These are phyloP conservation scores for Microcebus griseorufus DNA, from an alignment of 2,113 vertebrate genomes.

Conservation along the genomic window DNA sequence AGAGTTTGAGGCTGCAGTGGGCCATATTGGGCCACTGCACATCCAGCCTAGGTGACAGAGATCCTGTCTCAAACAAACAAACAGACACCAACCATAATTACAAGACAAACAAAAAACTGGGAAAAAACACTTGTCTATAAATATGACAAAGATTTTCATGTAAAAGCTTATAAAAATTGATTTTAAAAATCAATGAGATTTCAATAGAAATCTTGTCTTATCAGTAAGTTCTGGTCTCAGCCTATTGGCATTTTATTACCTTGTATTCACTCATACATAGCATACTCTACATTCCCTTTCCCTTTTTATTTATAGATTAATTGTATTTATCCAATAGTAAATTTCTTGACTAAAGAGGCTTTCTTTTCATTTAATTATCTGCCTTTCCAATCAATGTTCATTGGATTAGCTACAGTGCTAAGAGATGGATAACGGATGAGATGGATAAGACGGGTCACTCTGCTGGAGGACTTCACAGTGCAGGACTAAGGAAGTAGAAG, in stretches of 20 bases:
- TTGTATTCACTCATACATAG: not conserved
- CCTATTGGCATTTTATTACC: not conserved
- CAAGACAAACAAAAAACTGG: not conserved
- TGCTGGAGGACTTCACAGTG: not conserved
- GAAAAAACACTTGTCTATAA: not conserved
- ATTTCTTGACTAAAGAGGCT: not conserved
- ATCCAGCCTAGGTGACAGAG: not conserved
- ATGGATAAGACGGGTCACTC: not conserved
- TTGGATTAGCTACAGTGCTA: not conserved
- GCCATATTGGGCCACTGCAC: too few species aligned
- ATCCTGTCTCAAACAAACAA: not conserved
- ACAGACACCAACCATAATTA: not conserved
- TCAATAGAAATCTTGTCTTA: not conserved
- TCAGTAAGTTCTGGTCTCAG: not conserved
- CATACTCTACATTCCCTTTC: not conserved
- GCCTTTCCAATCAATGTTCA: not conserved
- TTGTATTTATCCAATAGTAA: not conserved
- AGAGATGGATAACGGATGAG: not conserved
- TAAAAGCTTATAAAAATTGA: not conserved
- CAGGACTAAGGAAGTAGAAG: not conserved
- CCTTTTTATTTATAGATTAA: not conserved
- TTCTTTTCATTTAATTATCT: not conserved
- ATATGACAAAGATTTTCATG: not conserved
- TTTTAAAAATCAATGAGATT: not conserved
- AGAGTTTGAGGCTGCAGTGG: too few species aligned